Percentiles rank a stretch among this genome's conserved stretches.
Evolutionary conservation across 1,140 invertebrate species (phyloP).

Genomic region (Macrocentrus cingulum): DNA sequence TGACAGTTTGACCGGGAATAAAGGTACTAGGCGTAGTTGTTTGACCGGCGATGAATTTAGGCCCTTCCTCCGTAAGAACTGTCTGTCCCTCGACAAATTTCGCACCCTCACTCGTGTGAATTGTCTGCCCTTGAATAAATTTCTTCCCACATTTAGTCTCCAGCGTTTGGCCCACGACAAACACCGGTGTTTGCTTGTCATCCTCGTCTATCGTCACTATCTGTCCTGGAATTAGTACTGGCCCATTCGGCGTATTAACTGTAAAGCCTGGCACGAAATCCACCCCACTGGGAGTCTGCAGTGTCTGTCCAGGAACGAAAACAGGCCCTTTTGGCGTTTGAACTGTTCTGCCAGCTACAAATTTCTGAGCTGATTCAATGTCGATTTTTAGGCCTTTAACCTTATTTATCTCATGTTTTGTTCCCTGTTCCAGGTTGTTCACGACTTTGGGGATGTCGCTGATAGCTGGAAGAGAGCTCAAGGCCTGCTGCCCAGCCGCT

Average conservation of each 20-base stretch:
- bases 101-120: constrained; percentile 54
- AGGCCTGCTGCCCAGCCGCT: constrained; percentile 54
- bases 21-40: constrained; percentile 60
- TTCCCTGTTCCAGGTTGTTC: constrained; percentile 65
- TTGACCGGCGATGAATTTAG: constrained; percentile 71
- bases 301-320: constrained; percentile 74
- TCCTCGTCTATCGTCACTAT: constrained; percentile 56
- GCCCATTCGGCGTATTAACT: constrained; percentile 67
- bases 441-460: constrained; percentile 67
- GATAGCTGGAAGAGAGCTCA: constrained; percentile 63
- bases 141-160: constrained; percentile 42
- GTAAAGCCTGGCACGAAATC: constrained; percentile 75
- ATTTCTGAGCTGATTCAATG: constrained; percentile 66
- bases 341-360: constrained; percentile 71
- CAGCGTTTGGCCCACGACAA: constrained; percentile 59
- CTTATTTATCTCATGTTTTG: constrained; percentile 61
- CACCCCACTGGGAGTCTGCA: constrained; percentile 67
- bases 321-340: constrained; percentile 67
- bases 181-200: constrained; percentile 49
- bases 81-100: constrained; percentile 70
- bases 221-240: constrained; percentile 70
- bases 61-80: constrained; percentile 65
- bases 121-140: constrained; percentile 59
- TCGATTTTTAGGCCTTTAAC: constrained; percentile 67
- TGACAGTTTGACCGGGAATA: constrained; percentile 71